A percentile compares a stretch with the other conserved stretches of the same genome.
phyloP scores from a whole-genome alignment of 2,888 invertebrate genomes.

The Mesorhabditis sp. region DNA sequence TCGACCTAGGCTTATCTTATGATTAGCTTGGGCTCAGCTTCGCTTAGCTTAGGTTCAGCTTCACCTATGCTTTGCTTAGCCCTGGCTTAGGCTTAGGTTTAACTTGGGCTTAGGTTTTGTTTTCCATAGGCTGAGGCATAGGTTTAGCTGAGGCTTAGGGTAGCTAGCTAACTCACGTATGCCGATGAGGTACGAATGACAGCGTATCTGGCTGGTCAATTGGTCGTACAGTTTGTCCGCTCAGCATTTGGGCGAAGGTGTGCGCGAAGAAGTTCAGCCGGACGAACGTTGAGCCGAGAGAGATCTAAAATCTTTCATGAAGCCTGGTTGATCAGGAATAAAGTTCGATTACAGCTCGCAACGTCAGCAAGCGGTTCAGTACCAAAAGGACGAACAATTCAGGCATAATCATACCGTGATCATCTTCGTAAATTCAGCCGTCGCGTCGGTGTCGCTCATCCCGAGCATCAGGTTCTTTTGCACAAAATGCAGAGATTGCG shows the following conservation, averaged over 20 bases:
- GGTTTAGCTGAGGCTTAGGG: too few species aligned
- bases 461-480: slow-evolving; percentile 82
- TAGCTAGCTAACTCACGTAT: slow-evolving; percentile 70
- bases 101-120: too few species aligned
- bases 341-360: background rate
- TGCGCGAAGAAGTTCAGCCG: slow-evolving; percentile 97
- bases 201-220: slow-evolving; percentile 64
- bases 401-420: slow-evolving; percentile 76
- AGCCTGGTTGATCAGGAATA: background rate
- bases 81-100: too few species aligned
- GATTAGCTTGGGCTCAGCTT: too few species aligned
- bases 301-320: slow-evolving; percentile 18
- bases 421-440: slow-evolving; percentile 68
- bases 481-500: slow-evolving; percentile 85
- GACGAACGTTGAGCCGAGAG: slow-evolving; percentile 63
- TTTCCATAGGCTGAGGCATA: too few species aligned
- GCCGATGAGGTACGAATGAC: slow-evolving; percentile 87
- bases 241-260: slow-evolving; percentile 73
- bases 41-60: too few species aligned
- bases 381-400: background rate
- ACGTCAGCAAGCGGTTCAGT: background rate
- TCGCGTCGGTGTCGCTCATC: slow-evolving; percentile 87
- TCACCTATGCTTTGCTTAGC: too few species aligned
- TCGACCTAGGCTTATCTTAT: too few species aligned
- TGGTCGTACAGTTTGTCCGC: slow-evolving; percentile 19